Conservation (phyloP, 1,140 invertebrate genomes). For the Cotesia vestalis region DNA sequence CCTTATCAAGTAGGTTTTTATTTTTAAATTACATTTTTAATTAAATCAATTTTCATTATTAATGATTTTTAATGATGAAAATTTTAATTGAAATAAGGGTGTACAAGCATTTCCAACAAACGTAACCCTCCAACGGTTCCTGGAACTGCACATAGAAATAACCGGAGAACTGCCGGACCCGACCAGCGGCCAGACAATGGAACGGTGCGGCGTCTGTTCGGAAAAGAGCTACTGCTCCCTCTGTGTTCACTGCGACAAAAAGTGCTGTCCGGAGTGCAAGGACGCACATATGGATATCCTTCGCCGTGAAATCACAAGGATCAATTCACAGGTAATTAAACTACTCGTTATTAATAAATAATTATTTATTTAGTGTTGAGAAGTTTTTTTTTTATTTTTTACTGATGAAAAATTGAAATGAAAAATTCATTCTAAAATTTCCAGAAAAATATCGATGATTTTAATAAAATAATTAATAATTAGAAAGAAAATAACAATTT, state of each 20-base stretch:
- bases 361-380: not conserved
- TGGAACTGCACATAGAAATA: conserved; percentile 94
- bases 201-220: conserved; percentile 88
- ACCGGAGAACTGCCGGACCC: conserved; percentile 90
- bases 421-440: no score
- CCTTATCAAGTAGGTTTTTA: conserved; percentile 78
- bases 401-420: no score
- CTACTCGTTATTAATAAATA: not conserved
- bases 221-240: conserved; percentile 90
- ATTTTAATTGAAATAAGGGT: conserved; percentile 65
- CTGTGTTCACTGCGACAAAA: conserved; percentile 95
- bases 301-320: conserved; percentile 89
- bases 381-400: no score
- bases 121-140: conserved; percentile 92
- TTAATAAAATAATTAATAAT: no score
- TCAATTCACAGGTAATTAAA: conserved; percentile 84
- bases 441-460: no score
- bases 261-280: conserved; percentile 90
- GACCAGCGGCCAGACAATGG: conserved; percentile 85
- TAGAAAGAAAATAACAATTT: no score
- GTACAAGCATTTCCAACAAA: conserved; percentile 96
- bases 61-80: no score
- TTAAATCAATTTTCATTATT: no score
- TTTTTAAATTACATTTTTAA: not conserved
- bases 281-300: conserved; percentile 95